Base-by-base conservation (phyloP, 1,140 invertebrate species). In the Drosophila biarmipes region DNA sequence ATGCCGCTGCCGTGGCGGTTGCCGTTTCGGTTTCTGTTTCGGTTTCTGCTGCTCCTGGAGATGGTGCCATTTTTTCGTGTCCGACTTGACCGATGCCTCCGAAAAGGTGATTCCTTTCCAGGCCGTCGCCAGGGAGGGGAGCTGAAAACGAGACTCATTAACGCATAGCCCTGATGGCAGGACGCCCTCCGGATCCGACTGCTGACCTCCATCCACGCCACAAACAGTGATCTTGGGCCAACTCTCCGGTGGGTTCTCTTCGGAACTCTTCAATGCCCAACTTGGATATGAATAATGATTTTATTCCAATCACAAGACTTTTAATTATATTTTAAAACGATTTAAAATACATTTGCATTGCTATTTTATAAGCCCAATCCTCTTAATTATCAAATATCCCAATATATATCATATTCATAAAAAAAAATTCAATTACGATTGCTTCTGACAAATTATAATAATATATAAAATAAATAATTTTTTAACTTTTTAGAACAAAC, bases 31-130 rank as follows among this genome's bases (percentile, higher is more conserved):
- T 17, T 43, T 11, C 40, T 19, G 15, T 43, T 43, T 19, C 17
- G 1, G 40, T 19, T 17, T 4, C 57, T 53, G 15, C 43, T 29
- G 46, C 45, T 54, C 29, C 11, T 31, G 54, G 64, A 38, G 40
- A 52, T 42, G 69, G 38, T 51, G 42, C 72, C 52, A 63, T 64
- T 53, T 64, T 64, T 74, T 38, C 52, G 27, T 73, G 42, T 53
- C 56, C 42, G 52, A 31, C 42, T 52, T 71, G 48, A 38, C 49
- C 51, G 45, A 55, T 51, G 51, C 49, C 68, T 56, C 45, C 35
- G 58, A 42, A 56, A 74, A 49, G 24, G 72, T n/a, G n/a, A n/a
- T n/a, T n/a, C n/a, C 69, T 73, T 73, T 62, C 35, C 68, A 42
- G 29, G 31, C 56, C n/a, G 11, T 42, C 49, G 37, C 58, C 58